A percentile compares a stretch with the other conserved stretches of the same genome.
Evolutionary conservation across 53 echinoderm and acorn worm genomes (phyloP).

Genomic region (Henricia sp.): DNA sequence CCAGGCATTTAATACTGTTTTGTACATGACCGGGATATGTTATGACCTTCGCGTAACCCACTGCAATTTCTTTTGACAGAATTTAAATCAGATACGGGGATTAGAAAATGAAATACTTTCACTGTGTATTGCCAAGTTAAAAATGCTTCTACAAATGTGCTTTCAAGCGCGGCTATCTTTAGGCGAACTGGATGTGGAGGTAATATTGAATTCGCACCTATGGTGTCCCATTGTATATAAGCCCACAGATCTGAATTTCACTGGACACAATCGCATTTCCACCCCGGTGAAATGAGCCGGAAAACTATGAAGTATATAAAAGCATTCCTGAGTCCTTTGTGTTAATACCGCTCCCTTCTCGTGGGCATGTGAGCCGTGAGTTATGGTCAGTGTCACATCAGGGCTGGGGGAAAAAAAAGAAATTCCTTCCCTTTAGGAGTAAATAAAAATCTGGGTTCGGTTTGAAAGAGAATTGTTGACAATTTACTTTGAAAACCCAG

Average conservation of each 20-base stretch:
- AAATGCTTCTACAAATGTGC: too few relatives aligned
- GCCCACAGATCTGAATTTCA: too few relatives aligned
- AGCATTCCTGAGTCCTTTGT: constrained; percentile 4
- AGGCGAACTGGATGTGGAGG: too few relatives aligned
- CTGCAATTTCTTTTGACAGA: neutral
- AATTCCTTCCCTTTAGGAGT: neutral
- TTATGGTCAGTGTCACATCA: neutral
- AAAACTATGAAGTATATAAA: neutral
- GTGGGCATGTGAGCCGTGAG: neutral
- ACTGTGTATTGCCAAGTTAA: too few relatives aligned
- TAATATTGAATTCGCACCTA: too few relatives aligned
- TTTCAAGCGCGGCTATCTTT: too few relatives aligned
- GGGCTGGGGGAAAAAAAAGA: neutral
- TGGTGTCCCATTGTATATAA: too few relatives aligned
- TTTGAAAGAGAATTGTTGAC: too few relatives aligned
- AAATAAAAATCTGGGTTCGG: too few relatives aligned
- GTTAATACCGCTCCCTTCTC: neutral
- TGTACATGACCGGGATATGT: neutral
- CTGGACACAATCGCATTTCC: too few relatives aligned
- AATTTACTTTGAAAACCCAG: too few relatives aligned
- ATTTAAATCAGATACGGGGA: neutral
- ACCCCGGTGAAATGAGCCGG: neutral
- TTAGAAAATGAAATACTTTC: constrained; percentile 10
- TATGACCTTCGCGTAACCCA: neutral
- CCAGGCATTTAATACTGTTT: neutral